phyloP scores from a whole-genome alignment of 2,113 vertebrate species.

The Oreochromis tanganicae region DNA sequence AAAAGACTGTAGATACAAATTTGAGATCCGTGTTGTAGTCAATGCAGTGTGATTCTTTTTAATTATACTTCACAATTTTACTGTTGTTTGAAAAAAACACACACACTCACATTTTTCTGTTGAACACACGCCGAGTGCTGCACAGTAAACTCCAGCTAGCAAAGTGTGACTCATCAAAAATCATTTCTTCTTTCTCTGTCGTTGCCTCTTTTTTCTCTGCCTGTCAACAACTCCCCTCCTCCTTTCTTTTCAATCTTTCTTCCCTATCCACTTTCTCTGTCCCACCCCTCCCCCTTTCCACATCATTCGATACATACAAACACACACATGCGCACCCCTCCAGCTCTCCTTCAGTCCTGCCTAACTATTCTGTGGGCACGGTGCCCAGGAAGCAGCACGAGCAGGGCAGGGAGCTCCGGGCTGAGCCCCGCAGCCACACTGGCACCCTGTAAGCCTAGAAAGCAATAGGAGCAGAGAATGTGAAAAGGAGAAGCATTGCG shows the following conservation, averaged over 20 bases:
- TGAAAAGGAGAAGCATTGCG: neutral
- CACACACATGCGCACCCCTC: neutral
- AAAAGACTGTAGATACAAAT: neutral
- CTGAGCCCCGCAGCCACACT: constrained; percentile 33
- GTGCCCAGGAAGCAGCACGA: constrained; percentile 56
- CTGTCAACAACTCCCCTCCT: constrained; percentile 1
- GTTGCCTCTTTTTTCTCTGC: neutral
- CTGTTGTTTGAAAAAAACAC: neutral
- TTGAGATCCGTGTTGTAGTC: neutral
- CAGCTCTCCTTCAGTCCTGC: constrained; percentile 17
- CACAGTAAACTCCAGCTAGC: neutral
- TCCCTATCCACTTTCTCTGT: neutral
- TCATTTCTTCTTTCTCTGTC: neutral
- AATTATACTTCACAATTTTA: neutral
- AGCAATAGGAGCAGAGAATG: constrained; percentile 15
- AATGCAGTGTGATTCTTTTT: neutral
- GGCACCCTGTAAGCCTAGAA: constrained; percentile 28
- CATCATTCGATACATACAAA: constrained; percentile 22
- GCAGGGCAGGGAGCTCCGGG: constrained; percentile 39
- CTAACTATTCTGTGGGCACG: constrained; percentile 36
- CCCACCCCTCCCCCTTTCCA: neutral
- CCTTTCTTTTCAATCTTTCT: neutral
- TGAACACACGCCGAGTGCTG: neutral
- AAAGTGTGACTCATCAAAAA: constrained; percentile 63
- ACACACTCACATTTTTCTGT: neutral